Evolutionary conservation across 1,140 invertebrate genomes (phyloP), one percentile per base, ranked within the genome.

Genomic region (Antheraea mylitta): DNA sequence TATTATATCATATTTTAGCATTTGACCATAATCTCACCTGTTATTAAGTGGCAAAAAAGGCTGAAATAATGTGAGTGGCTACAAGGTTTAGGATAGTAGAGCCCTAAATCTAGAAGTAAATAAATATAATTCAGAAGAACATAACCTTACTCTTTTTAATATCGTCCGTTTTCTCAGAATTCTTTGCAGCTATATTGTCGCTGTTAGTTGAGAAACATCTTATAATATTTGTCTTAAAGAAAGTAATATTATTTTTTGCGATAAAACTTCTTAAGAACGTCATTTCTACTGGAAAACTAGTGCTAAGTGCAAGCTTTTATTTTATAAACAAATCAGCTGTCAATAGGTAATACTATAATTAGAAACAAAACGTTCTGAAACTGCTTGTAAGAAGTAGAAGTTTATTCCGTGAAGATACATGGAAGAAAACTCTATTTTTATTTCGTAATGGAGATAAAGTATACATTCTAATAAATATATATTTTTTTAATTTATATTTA

Each of bases 71-170:
- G 4, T 30, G 22, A 30, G 22, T 30, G n/a, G n/a, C n/a, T n/a
- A n/a, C n/a, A 30, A 30, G 22, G 22, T 2, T 30, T 30, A 30
- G 4, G 22, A 30, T 30, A 30, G 4, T 30, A 30, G 4, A 4
- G 22, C 22, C 4, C 22, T 30, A 30, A 30, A 30, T 30, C 22
- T 30, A 30, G 22, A 16, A 53, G 11, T 13, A 58, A 30, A 59
- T 67, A 71, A 61, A 30, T 30, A 19, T 18, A 53, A 53, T 16
- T 53, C 5, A 53, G 10, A 53, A 18, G 10, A 69, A 70, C 18
- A 71, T 73, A 70, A 77, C 81, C 80, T 79, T 81, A 90, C 87
- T 87, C 79, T 84, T 86, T 70, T 77, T 84, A n/a, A 81, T 60
- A 68, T 82, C 79, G 65, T 83, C 76, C 45, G 69, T 67, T 58